These are phyloP conservation scores for Rosalia funebris DNA, from an alignment of 2,888 invertebrate species.

Conservation along the genomic window DNA sequence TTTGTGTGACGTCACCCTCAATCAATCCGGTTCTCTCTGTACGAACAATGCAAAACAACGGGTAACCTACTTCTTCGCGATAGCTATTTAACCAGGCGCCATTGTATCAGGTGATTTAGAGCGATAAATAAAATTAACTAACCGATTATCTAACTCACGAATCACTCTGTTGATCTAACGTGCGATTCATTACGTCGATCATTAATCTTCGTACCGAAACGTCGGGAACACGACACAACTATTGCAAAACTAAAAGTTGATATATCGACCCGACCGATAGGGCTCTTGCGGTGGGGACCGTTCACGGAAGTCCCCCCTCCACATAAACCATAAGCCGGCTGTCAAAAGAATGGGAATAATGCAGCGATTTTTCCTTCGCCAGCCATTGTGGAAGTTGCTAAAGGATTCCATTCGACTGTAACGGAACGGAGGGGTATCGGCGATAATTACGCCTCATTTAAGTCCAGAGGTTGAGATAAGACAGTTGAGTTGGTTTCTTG, in stretches of 20 bases:
- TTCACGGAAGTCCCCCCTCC: too few species aligned
- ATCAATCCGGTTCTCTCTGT: too few species aligned
- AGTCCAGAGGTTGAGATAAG: not conserved
- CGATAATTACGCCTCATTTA: not conserved
- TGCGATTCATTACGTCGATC: not conserved
- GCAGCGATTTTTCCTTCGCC: not conserved
- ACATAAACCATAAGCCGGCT: not conserved
- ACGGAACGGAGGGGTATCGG: not conserved
- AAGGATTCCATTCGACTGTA: not conserved
- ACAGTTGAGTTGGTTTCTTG: not conserved
- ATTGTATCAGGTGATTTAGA: not conserved
- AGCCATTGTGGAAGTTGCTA: not conserved
- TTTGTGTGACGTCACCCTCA: too few species aligned
- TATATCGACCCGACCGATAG: not conserved
- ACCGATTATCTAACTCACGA: not conserved
- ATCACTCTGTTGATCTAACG: not conserved
- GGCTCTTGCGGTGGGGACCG: not conserved
- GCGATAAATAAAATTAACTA: not conserved
- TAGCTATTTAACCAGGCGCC: too few species aligned
- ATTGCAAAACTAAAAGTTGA: constrained; percentile 9
- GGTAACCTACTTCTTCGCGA: not conserved
- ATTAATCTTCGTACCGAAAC: constrained; percentile 5
- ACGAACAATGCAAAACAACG: not conserved
- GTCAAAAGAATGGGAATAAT: not conserved
- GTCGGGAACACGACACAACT: constrained; percentile 11